These are phyloP conservation scores for Bufo gargarizans DNA, from an alignment of 2,113 vertebrate species.

Conservation along the genomic window DNA sequence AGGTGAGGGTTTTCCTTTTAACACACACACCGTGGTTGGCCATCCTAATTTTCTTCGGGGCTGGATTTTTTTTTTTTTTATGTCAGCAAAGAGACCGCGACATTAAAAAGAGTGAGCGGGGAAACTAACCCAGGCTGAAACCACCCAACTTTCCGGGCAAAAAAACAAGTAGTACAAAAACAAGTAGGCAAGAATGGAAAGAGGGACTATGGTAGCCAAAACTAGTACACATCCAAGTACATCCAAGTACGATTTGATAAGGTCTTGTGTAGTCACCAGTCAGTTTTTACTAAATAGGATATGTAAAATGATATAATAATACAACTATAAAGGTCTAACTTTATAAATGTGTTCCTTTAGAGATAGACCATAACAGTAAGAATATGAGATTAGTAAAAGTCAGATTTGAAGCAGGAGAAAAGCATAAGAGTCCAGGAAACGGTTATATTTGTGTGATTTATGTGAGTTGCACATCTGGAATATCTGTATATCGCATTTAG, in stretches of 20 bases:
- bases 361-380: background rate
- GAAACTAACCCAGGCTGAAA: background rate
- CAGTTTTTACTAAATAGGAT: background rate
- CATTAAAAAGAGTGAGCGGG: background rate
- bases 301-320: background rate
- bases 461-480: background rate
- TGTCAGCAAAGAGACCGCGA: background rate
- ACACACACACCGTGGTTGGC: too few species aligned
- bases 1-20: too few species aligned
- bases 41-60: too few species aligned
- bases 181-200: background rate
- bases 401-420: background rate
- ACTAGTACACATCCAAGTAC: background rate
- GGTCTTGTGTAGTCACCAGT: background rate
- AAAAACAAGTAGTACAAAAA: too few species aligned
- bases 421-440: slow-evolving; percentile 3
- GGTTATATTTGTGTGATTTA: slow-evolving; percentile 23
- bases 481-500: background rate
- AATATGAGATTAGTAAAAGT: background rate
- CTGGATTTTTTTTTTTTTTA: too few species aligned
- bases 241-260: background rate
- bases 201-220: background rate
- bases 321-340: background rate
- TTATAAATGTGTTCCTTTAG: background rate
- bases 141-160: background rate